Evolutionary conservation across 2,888 invertebrate genomes (phyloP), one percentile per base, ranked within the genome.

Genomic region (Caenorhabditis panamensis): DNA sequence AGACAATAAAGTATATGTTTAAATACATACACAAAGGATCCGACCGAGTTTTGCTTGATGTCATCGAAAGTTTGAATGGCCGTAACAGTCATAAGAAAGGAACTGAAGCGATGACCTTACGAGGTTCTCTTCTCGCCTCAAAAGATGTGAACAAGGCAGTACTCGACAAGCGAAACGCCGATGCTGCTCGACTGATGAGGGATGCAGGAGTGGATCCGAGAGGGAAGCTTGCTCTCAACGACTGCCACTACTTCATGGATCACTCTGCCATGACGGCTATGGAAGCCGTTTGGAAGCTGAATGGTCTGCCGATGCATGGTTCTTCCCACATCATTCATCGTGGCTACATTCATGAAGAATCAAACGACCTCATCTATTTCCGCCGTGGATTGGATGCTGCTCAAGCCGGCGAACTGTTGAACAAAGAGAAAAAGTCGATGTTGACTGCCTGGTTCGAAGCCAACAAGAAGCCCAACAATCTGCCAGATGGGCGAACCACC

Each of bases 371-470:
- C 4, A 9, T 76, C 3, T 41, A 13, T 16, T 20, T 59, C 36
- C 20, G 49, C 5, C n/a, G 49, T 37, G 75, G 67, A 62, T 20
- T 56, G 13, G 5, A 49, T 0, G 49, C 59, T 1, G 53, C 18
- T 1, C 9, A 61, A 53, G 67, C 36, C 2, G 36, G 20, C 16
- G 44, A 44, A 0, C 24, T 22, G 13, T n/a, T 44, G 16, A 11
- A 24, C 1, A 61, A 26, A 13, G 26, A 61, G 22, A 20, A 1
- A 44, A 1, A 16, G 44, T 13, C 20, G 1, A 51, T 53, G 61
- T 28, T 80, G 41, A 44, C 20, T 8, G 79, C 63, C 1, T 80
- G 79, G 80, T 80, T 80, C 36, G 47, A 41, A 59, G 59, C 47
- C 2, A 76, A 76, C 6, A 20, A 13, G 24, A 53, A 49, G 8